phyloP scores from a whole-genome alignment of 2,888 invertebrate species.

The Dioctria linearis region DNA sequence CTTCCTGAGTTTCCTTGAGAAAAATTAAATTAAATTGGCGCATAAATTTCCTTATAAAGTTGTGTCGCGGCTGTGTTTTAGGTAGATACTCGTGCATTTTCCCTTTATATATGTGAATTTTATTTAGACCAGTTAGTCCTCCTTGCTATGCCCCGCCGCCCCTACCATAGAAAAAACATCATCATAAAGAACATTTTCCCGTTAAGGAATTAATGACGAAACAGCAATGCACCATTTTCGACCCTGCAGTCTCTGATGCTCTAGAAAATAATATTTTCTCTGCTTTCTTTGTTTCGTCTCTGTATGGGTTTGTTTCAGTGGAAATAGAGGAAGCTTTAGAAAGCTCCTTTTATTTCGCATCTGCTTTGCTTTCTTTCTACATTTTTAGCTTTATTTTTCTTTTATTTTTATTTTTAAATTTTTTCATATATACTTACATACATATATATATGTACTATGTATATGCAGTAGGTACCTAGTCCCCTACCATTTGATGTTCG shows the following conservation, averaged over 20 bases:
- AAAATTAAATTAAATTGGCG: slow-evolving; percentile 44
- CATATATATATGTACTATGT: too few species aligned
- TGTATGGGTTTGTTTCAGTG: slow-evolving; percentile 1
- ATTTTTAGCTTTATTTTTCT: neutral
- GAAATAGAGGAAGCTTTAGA: slow-evolving; percentile 18
- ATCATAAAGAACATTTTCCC: neutral
- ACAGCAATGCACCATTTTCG: slow-evolving; percentile 50
- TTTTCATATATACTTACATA: too few species aligned
- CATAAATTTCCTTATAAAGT: slow-evolving; percentile 44
- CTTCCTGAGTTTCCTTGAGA: neutral
- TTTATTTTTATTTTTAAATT: too few species aligned
- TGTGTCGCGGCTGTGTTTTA: slow-evolving; percentile 5
- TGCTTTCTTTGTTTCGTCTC: neutral
- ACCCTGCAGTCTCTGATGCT: slow-evolving; percentile 29
- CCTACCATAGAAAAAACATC: slow-evolving; percentile 7
- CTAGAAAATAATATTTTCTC: slow-evolving; percentile 24
- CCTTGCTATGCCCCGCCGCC: neutral
- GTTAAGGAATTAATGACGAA: slow-evolving; percentile 44
- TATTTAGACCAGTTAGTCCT: slow-evolving; percentile 27
- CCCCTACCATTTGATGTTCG: neutral
- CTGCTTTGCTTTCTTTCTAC: slow-evolving; percentile 14
- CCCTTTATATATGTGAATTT: slow-evolving; percentile 8
- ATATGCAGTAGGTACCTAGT: neutral
- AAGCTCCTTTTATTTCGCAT: slow-evolving; percentile 29
- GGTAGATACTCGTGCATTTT: neutral